phyloP scores from a whole-genome alignment of 2,888 invertebrate species.

The Drosophila monieri region DNA sequence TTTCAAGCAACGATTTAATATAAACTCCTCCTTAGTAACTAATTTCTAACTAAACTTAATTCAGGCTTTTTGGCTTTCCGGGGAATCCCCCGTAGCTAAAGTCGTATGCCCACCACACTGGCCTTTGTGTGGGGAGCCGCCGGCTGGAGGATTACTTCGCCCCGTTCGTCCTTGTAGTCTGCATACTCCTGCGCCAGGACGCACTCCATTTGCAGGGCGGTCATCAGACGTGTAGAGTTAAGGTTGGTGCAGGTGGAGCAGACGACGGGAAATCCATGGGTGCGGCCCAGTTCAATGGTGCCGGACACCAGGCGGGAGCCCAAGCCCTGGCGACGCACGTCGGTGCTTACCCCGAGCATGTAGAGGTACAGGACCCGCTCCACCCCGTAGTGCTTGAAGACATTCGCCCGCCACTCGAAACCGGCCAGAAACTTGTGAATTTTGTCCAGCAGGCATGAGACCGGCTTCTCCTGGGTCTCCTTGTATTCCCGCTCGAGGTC shows the following conservation, averaged over 20 bases:
- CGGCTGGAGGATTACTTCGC: constrained; percentile 61
- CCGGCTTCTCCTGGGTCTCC: constrained; percentile 27
- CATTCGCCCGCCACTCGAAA: constrained; percentile 60
- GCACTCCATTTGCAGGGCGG: constrained; percentile 60
- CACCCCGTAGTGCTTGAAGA: constrained; percentile 54
- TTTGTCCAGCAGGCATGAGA: constrained; percentile 48
- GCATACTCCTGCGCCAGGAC: constrained; percentile 52
- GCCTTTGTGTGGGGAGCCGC: constrained; percentile 57
- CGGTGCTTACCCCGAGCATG: constrained; percentile 50
- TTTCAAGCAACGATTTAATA: not conserved
- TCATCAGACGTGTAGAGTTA: constrained; percentile 64
- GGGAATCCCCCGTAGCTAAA: constrained; percentile 20
- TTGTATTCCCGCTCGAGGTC: constrained; percentile 46
- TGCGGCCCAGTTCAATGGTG: constrained; percentile 59
- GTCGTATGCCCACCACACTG: constrained; percentile 50
- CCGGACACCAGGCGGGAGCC: constrained; percentile 60
- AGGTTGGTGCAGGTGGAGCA: constrained; percentile 70
- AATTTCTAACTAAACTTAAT: not conserved
- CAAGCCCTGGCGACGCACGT: constrained; percentile 59
- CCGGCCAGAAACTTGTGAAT: constrained; percentile 57
- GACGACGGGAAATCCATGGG: constrained; percentile 54
- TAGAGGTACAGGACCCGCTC: constrained; percentile 55
- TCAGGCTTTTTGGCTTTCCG: not conserved
- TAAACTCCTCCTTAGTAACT: not conserved
- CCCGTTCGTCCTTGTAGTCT: constrained; percentile 61